Conservation (phyloP, 2,888 invertebrate species). For the Hirtodrosophila alboralis region DNA sequence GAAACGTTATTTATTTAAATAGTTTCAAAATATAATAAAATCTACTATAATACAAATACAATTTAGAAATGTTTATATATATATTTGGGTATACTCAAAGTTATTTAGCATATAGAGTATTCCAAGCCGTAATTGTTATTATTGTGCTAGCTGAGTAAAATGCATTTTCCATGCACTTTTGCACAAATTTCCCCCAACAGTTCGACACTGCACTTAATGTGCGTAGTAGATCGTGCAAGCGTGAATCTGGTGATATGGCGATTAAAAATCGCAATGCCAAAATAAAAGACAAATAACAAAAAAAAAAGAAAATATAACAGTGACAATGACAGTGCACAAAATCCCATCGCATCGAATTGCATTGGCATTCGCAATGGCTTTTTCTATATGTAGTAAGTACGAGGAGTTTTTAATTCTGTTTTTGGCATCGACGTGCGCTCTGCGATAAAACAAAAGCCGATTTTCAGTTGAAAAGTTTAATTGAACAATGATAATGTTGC, state of each 20-base stretch:
- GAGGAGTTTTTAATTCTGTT: conserved; percentile 51
- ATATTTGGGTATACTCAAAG: conserved; percentile 4
- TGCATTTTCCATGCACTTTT: conserved; percentile 46
- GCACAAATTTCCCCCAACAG: conserved; percentile 9
- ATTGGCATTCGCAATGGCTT: conserved; percentile 25
- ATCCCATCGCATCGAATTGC: conserved; percentile 36
- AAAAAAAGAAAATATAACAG: conserved; percentile 37
- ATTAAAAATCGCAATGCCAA: conserved; percentile 71
- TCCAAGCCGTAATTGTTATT: conserved; percentile 67
- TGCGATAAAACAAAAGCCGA: conserved; percentile 79
- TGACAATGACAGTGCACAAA: conserved; percentile 61
- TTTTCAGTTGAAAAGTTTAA: conserved; percentile 80
- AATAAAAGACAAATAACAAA: conserved; percentile 24
- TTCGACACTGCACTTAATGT: conserved; percentile 63
- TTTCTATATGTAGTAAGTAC: conserved; percentile 25
- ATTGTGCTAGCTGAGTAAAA: conserved; percentile 64
- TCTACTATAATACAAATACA: too few species aligned
- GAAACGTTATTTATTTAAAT: too few species aligned
- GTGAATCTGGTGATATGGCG: conserved; percentile 76
- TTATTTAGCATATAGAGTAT: conserved; percentile 11
- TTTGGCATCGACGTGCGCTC: conserved; percentile 65
- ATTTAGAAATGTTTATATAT: neutral
- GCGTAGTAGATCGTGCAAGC: conserved; percentile 77
- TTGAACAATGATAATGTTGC: conserved; percentile 77
- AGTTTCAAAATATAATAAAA: too few species aligned